Percentiles rank a stretch among this genome's conserved stretches.
Conservation (phyloP, 2,888 invertebrate species). For the Drosophila lutescens region DNA sequence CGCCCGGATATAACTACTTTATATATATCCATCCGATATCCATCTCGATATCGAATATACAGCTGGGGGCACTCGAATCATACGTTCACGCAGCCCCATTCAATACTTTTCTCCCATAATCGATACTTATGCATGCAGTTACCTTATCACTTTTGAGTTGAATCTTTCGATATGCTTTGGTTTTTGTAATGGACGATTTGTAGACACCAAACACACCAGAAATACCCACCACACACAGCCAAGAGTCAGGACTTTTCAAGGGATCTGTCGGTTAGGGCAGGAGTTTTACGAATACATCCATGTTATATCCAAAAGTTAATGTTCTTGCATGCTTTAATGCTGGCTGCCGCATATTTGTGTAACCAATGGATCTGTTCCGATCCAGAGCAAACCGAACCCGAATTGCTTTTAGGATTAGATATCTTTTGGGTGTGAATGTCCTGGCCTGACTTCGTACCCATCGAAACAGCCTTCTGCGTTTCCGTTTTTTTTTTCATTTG, state of each 20-base stretch:
- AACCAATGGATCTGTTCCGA: constrained; percentile 16
- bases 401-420: constrained; percentile 57
- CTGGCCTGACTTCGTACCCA: constrained; percentile 45
- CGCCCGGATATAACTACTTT: constrained; percentile 5
- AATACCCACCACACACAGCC: constrained; percentile 31
- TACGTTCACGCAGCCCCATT: constrained; percentile 45
- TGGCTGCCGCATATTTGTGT: constrained; percentile 82
- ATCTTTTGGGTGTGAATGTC: constrained; percentile 60
- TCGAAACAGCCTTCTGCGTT: constrained; percentile 6
- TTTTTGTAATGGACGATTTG: constrained; percentile 52
- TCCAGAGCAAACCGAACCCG: constrained; percentile 9
- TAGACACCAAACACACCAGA: constrained; percentile 49
- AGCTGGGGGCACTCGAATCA: constrained; percentile 32
- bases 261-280: constrained; percentile 17
- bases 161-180: constrained; percentile 49
- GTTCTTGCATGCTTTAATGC: constrained; percentile 82
- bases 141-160: constrained; percentile 44
- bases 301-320: constrained; percentile 25
- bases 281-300: constrained; percentile 22
- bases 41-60: constrained; percentile 3
- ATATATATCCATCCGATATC: constrained; percentile 20
- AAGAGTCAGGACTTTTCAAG: constrained; percentile 23
- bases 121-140: constrained; percentile 65
- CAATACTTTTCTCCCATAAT: constrained; percentile 22
- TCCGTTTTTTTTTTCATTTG: neutral